These are phyloP conservation scores for Tachina grossa DNA, from an alignment of 2,888 invertebrate species.

Conservation along the genomic window DNA sequence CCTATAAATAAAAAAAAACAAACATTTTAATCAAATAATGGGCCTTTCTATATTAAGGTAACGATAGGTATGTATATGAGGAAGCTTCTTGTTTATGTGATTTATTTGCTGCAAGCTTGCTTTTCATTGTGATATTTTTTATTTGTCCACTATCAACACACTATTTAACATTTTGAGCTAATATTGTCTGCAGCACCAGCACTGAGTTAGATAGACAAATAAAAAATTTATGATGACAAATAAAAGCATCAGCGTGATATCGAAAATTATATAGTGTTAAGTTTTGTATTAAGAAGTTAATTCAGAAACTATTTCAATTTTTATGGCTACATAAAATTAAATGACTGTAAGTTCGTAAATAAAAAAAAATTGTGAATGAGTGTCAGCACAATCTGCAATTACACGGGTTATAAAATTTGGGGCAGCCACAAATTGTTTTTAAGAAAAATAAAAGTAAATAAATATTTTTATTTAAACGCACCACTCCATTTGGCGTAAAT, in stretches of 20 bases:
- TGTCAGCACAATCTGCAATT: not conserved
- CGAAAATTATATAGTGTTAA: not conserved
- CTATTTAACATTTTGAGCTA: no score
- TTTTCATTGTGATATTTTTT: no score
- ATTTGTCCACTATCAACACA: no score
- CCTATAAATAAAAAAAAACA: no score
- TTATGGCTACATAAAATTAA: slow-evolving; percentile 27
- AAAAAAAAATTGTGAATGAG: slow-evolving; percentile 22
- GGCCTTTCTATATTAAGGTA: no score
- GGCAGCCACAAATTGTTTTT: not conserved
- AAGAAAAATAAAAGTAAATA: no score
- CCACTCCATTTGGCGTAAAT: not conserved
- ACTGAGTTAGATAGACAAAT: no score
- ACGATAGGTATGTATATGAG: no score
- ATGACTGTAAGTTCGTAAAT: slow-evolving; percentile 10
- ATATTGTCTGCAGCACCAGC: no score
- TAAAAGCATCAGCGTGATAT: not conserved
- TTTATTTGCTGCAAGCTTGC: no score
- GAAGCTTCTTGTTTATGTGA: no score
- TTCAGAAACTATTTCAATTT: slow-evolving; percentile 12
- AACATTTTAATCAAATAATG: no score
- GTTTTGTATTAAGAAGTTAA: not conserved
- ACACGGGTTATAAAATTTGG: not conserved
- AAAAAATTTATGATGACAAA: not conserved
- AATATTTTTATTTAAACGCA: not conserved